Conservation (phyloP, 2,113 vertebrate species). For the Platysteira castanea region DNA sequence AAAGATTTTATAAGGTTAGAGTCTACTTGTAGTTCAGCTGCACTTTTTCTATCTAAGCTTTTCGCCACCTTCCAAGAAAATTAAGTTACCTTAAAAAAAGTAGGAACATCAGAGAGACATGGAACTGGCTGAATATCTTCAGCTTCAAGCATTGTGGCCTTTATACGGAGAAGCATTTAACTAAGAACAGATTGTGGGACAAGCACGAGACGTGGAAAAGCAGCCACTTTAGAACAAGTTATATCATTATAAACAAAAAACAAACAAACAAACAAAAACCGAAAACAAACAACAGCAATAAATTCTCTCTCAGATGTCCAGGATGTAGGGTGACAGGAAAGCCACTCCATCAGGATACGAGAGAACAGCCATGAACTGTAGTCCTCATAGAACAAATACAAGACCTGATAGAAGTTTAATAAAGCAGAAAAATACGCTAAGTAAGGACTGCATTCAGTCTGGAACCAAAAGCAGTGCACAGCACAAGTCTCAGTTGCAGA, state of each 20-base stretch:
- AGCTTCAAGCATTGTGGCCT: neutral
- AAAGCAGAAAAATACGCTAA: rapidly evolving
- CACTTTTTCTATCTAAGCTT: neutral
- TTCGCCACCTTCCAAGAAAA: neutral
- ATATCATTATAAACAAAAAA: neutral
- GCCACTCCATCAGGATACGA: too few species aligned
- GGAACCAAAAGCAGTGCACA: neutral
- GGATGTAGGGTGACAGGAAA: neutral
- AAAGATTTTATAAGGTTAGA: neutral
- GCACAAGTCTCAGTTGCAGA: rapidly evolving
- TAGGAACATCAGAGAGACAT: neutral
- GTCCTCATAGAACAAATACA: neutral
- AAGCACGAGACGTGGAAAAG: neutral
- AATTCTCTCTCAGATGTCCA: neutral
- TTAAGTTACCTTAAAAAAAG: neutral
- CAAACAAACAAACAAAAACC: neutral
- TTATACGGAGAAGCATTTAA: neutral
- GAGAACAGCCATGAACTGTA: neutral
- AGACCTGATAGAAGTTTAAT: rapidly evolving
- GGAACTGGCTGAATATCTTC: neutral
- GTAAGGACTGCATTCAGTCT: rapidly evolving
- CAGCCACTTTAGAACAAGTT: neutral
- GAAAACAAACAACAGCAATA: neutral
- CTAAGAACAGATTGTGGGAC: rapidly evolving
- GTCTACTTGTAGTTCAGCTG: neutral